Percentiles rank a stretch among this genome's conserved stretches.
Conservation (phyloP, 2,113 vertebrate species). For the Arizona elegans region DNA sequence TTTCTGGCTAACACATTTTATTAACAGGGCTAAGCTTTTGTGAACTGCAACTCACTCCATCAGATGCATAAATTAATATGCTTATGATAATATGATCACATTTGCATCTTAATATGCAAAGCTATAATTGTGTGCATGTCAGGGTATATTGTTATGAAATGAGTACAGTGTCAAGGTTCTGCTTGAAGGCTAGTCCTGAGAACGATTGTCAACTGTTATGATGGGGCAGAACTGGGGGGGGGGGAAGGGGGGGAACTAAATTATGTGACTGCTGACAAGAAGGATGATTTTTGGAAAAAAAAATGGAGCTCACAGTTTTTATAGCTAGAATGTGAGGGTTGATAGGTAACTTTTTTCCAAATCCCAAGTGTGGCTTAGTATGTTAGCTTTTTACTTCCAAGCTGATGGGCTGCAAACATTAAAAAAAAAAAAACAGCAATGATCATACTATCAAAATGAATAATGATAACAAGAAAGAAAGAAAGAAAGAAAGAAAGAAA, state of each 20-base stretch:
- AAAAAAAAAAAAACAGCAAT: background rate
- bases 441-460: too few species aligned
- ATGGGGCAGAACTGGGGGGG: background rate
- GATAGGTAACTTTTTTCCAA: too few species aligned
- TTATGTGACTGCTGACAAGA: slow-evolving; percentile 12
- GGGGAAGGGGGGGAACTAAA: background rate
- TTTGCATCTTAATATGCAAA: background rate
- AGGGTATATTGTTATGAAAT: background rate
- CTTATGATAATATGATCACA: background rate
- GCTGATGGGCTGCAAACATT: too few species aligned
- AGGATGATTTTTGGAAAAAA: background rate
- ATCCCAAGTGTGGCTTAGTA: background rate
- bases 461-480: too few species aligned
- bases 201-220: background rate
- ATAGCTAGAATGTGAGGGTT: background rate
- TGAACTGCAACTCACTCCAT: background rate
- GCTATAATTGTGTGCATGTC: background rate
- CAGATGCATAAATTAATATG: background rate
- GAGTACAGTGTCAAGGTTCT: slow-evolving; percentile 33
- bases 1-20: background rate
- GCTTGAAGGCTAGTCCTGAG: slow-evolving; percentile 1
- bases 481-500: too few species aligned
- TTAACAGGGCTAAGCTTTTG: background rate
- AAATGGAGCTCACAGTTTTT: background rate
- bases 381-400: too few species aligned